Evolutionary conservation across 2,113 vertebrate genomes (phyloP).

Genomic region (Sapajus apella): DNA sequence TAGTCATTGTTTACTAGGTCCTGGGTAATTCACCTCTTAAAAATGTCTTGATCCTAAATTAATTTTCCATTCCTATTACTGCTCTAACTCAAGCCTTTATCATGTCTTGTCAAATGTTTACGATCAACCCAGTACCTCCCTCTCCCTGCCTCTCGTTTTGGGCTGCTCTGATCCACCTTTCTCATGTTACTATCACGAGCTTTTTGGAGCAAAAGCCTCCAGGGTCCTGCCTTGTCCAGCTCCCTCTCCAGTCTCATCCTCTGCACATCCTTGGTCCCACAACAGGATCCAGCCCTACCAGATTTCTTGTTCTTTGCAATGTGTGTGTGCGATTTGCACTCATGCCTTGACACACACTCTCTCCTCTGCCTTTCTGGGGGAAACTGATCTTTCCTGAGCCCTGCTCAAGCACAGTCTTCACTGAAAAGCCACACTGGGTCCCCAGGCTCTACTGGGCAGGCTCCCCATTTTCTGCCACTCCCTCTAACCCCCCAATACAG

Average conservation of each 20-base stretch:
- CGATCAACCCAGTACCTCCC: not conserved
- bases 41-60: not conserved
- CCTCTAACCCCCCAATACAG: too few species aligned
- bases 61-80: not conserved
- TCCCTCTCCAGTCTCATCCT: not conserved
- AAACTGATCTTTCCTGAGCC: not conserved
- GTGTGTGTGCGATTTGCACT: not conserved
- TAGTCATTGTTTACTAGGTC: not conserved
- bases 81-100: not conserved
- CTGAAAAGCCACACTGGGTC: not conserved
- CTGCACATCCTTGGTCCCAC: not conserved
- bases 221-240: accelerated
- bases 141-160: not conserved
- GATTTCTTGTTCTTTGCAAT: not conserved
- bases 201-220: not conserved
- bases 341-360: not conserved
- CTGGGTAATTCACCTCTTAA: not conserved
- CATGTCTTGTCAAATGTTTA: not conserved
- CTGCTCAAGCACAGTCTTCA: not conserved
- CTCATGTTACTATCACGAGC: not conserved
- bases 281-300: accelerated
- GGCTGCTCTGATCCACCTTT: not conserved
- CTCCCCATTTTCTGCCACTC: not conserved
- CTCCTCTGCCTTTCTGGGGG: not conserved
- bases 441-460: not conserved